Evolutionary conservation across 1,140 invertebrate species (phyloP), one percentile per base, ranked within the genome.

Genomic region (Drosophila tani): DNA sequence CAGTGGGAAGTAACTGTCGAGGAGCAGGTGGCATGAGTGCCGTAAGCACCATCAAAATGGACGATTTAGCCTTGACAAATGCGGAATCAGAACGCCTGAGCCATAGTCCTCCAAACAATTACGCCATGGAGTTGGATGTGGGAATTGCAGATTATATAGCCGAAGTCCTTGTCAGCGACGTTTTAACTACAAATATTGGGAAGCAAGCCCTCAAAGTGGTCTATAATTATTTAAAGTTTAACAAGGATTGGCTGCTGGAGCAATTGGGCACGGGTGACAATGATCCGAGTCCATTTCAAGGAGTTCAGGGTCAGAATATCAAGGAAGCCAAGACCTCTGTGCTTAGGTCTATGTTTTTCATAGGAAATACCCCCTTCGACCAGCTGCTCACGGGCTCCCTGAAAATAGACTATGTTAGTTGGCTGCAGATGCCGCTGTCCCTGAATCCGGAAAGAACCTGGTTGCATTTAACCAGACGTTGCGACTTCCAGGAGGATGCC

Each of bases 301-400:
- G 82, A 5, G 78, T 92, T 11, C 78, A 87, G 27, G 92, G 92
- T 1, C 92, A 93, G 62, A 93, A 94, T 40, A 93, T 94, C 2
- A 82, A 94, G 47, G 93, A 94, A 63, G 92, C 92, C n/a, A 94
- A 95, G 21, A 94, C 94, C 0, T 82, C 82, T 9, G 92, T 97
- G 3, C 91, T 96, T 3, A 95, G 96, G 81, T 95, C 95, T 19
- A 96, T 97, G 96, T 97, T 97, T 83, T 96, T 96, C 75, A 96
- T 97, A 47, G 96, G 95, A 11, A 93, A 95, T 58, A 92, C 93
- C 17, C 94, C 94, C 4, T 97, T 97, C 75, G 96, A 97, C 93
- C 95, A 96, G 93, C 85, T 95, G 17, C 77, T 95, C 12, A 93
- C 93, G 15, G 94, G 94, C 38, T 92, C 93, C 8, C 93, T 94